Percentiles rank a stretch among this genome's conserved stretches.
Evolutionary conservation across 1,140 invertebrate genomes (phyloP).

Genomic region (Neotoxoptera formosana): DNA sequence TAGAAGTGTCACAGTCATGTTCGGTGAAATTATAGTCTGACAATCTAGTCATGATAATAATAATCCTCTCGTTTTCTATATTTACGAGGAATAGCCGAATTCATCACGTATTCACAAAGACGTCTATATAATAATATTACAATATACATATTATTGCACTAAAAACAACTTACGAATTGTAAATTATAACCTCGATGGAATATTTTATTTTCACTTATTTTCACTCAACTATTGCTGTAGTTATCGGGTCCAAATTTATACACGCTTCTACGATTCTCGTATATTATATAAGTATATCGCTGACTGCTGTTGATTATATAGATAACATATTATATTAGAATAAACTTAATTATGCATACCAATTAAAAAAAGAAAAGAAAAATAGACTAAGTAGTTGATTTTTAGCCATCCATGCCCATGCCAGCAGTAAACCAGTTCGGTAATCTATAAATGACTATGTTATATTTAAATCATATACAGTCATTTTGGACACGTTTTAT

Average conservation of each 20-base stretch:
- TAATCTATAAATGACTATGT: background rate
- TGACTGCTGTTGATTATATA: background rate
- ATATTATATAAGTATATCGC: background rate
- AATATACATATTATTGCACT: background rate
- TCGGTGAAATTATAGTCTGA: background rate
- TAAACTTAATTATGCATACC: background rate
- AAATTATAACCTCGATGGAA: background rate
- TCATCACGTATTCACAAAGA: background rate
- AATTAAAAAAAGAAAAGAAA: slow-evolving; percentile 30
- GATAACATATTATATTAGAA: background rate
- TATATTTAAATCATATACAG: background rate
- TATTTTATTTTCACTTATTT: background rate
- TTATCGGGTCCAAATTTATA: background rate
- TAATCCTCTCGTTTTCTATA: background rate
- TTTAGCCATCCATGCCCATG: background rate
- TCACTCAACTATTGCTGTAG: background rate
- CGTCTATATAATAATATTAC: background rate
- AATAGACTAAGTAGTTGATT: background rate
- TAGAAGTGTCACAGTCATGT: background rate
- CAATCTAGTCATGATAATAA: background rate
- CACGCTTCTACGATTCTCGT: background rate
- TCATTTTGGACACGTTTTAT: background rate
- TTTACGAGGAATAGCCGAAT: background rate
- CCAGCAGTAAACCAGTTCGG: background rate
- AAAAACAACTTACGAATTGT: slow-evolving; percentile 3